Evolutionary conservation across 2,888 invertebrate species (phyloP).

Genomic region (Latrodectus hesperus): DNA sequence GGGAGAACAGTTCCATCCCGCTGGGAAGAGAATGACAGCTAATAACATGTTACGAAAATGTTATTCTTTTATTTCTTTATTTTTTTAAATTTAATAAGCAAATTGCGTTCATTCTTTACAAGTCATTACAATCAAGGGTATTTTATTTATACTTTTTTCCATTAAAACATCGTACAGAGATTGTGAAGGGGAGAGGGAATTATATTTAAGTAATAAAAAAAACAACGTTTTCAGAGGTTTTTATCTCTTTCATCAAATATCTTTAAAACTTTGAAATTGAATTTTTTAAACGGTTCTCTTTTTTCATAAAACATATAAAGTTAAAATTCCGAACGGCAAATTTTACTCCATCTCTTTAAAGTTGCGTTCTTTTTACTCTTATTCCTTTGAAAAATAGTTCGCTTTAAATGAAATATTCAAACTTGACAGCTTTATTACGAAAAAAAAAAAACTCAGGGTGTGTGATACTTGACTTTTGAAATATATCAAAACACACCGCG

Average conservation of each 20-base stretch:
- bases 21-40: conserved; percentile 58
- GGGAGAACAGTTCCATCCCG: conserved; percentile 15
- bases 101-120: conserved; percentile 66
- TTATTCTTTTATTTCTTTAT: conserved; percentile 27
- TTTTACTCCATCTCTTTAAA: background rate
- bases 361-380: background rate
- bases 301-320: background rate
- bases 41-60: conserved; percentile 62
- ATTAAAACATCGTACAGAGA: conserved; percentile 11
- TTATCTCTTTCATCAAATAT: conserved; percentile 41
- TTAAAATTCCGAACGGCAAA: background rate
- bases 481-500: conserved; percentile 15
- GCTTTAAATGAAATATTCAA: conserved; percentile 69
- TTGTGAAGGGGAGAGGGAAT: background rate
- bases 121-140: conserved; percentile 61
- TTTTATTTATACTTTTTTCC: background rate
- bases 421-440: conserved; percentile 64
- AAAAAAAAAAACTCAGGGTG: background rate
- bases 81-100: conserved; percentile 58
- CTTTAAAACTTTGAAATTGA: conserved; percentile 39
- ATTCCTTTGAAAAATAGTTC: conserved; percentile 53
- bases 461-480: conserved; percentile 16
- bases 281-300: conserved; percentile 15
- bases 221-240: conserved; percentile 6
- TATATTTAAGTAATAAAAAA: conserved; percentile 12